These are phyloP conservation scores for Trachurus trachurus DNA, from an alignment of 2,797 vertebrate species.

Conservation along the genomic window DNA sequence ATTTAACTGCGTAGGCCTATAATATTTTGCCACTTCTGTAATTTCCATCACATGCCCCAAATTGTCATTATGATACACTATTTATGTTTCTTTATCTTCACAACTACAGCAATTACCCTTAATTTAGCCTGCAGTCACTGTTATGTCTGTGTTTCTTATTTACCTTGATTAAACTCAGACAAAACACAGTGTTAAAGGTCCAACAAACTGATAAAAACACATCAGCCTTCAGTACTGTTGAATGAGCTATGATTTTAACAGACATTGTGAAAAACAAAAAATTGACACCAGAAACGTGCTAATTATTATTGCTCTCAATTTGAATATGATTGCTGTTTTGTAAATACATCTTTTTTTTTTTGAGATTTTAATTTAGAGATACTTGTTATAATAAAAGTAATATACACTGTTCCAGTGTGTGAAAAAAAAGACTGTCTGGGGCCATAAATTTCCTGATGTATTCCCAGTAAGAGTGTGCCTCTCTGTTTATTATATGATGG, in stretches of 20 bases:
- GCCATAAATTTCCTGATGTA: slow-evolving; percentile 3
- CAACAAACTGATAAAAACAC: background rate
- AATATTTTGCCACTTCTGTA: background rate
- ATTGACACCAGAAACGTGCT: background rate
- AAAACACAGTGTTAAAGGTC: background rate
- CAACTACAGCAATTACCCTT: background rate
- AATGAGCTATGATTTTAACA: background rate
- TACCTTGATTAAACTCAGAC: background rate
- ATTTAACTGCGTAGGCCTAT: no score
- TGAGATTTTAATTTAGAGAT: background rate
- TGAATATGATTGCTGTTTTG: background rate
- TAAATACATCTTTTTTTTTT: background rate
- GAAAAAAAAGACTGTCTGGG: background rate
- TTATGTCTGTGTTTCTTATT: background rate
- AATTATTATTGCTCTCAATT: background rate
- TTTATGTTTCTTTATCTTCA: background rate
- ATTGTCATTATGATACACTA: background rate
- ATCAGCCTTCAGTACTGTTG: background rate
- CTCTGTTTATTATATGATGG: slow-evolving; percentile 15
- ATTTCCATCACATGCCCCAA: background rate
- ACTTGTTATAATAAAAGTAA: background rate
- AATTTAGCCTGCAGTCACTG: background rate
- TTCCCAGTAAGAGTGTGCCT: slow-evolving; percentile 4
- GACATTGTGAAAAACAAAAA: no score
- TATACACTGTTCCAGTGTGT: background rate